A percentile compares a stretch with the other conserved stretches of the same genome.
phyloP scores from a whole-genome alignment of 2,113 vertebrate genomes.

The Trogon surrucura region DNA sequence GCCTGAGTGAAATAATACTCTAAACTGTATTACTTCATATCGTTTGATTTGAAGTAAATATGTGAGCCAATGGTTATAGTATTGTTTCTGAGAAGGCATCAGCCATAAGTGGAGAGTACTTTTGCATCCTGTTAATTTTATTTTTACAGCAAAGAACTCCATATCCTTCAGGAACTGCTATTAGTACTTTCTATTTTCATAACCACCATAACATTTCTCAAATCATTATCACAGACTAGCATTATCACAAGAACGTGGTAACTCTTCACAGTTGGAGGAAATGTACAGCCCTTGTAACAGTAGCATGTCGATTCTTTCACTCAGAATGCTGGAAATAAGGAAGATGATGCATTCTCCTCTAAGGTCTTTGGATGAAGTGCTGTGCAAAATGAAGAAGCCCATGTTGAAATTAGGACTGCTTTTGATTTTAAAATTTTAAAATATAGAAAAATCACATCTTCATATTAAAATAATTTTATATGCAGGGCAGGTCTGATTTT shows the following conservation, averaged over 20 bases:
- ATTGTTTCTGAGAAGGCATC: background rate
- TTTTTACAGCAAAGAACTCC: background rate
- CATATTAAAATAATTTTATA: background rate
- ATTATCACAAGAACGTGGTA: background rate
- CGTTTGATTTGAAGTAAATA: background rate
- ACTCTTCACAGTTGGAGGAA: background rate
- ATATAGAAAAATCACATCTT: background rate
- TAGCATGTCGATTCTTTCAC: background rate
- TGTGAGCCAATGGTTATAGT: fast-evolving
- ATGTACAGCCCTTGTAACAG: background rate
- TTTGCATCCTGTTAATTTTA: background rate
- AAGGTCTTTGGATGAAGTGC: background rate
- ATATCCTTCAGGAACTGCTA: background rate
- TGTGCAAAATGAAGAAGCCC: background rate
- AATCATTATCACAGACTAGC: background rate
- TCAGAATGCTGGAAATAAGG: background rate
- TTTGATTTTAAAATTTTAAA: background rate
- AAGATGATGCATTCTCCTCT: background rate
- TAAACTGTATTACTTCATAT: background rate
- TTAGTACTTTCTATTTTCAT: background rate
- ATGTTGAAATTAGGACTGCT: background rate
- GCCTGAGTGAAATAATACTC: background rate
- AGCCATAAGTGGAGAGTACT: background rate
- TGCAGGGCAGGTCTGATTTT: background rate
- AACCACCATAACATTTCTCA: background rate